phyloP scores from a whole-genome alignment of 2,113 vertebrate genomes.

The Salvator merianae region DNA sequence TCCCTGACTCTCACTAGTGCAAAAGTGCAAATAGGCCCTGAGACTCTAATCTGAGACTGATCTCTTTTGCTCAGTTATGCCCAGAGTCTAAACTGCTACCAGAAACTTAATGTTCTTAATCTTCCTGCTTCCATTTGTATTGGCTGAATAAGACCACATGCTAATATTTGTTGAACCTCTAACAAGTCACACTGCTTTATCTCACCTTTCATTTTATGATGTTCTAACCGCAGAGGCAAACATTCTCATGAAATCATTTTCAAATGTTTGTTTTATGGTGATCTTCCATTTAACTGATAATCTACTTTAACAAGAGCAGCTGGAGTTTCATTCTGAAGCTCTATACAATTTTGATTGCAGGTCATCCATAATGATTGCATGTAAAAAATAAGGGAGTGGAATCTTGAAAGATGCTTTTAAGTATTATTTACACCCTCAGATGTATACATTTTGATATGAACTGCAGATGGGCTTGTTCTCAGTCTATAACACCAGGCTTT shows the following conservation, averaged over 20 bases:
- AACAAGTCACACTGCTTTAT: not conserved
- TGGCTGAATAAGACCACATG: fast-evolving
- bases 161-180: not conserved
- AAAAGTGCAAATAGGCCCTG: no score
- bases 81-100: no score
- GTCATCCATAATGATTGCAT: not conserved
- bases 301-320: not conserved
- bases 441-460: conserved; percentile 3
- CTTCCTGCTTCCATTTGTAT: not conserved
- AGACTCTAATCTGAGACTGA: no score
- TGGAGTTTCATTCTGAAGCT: conserved; percentile 14
- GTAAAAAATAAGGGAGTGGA: not conserved
- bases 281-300: conserved; percentile 13
- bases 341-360: conserved; percentile 22
- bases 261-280: not conserved
- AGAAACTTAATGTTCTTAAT: no score
- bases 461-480: not conserved
- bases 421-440: not conserved
- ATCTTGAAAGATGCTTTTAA: conserved; percentile 20
- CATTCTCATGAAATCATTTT: not conserved
- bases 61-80: no score
- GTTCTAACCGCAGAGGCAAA: not conserved
- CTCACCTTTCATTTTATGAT: not conserved
- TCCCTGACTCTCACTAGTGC: no score
- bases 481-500: conserved; percentile 1